These are phyloP conservation scores for Lamproptera curius DNA, from an alignment of 2,888 invertebrate species.

Conservation along the genomic window DNA sequence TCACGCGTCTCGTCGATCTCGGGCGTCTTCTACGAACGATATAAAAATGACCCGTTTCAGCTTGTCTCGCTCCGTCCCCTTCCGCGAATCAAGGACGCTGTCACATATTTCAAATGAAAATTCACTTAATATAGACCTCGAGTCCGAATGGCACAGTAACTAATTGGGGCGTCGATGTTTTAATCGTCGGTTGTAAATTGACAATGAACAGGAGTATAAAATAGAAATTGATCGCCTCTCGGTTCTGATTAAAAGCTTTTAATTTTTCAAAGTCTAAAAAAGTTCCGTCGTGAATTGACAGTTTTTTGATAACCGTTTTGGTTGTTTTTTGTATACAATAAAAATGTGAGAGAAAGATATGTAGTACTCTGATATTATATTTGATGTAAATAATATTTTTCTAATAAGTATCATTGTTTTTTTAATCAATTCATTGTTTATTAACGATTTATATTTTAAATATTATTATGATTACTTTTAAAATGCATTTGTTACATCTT, in stretches of 20 bases:
- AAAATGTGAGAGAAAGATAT: too few relatives aligned
- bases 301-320: too few relatives aligned
- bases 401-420: too few relatives aligned
- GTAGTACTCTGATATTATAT: too few relatives aligned
- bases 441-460: too few relatives aligned
- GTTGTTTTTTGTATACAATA: too few relatives aligned
- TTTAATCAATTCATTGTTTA: too few relatives aligned
- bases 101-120: not conserved
- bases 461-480: too few relatives aligned
- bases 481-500: too few relatives aligned
- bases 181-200: not conserved
- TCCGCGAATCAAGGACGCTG: constrained; percentile 54
- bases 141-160: not conserved
- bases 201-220: not conserved
- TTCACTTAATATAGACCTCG: not conserved
- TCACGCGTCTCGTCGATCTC: constrained; percentile 27
- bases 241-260: constrained; percentile 52
- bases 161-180: not conserved
- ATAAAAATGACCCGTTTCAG: constrained; percentile 25
- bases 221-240: constrained; percentile 55
- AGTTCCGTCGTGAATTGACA: constrained; percentile 34
- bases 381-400: too few relatives aligned
- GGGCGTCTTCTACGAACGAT: constrained; percentile 22
- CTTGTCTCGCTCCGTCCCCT: constrained; percentile 29
- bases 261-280: constrained; percentile 43